These are phyloP conservation scores for Sinhomidia bicolor DNA, from an alignment of 2,888 invertebrate genomes.

Conservation along the genomic window DNA sequence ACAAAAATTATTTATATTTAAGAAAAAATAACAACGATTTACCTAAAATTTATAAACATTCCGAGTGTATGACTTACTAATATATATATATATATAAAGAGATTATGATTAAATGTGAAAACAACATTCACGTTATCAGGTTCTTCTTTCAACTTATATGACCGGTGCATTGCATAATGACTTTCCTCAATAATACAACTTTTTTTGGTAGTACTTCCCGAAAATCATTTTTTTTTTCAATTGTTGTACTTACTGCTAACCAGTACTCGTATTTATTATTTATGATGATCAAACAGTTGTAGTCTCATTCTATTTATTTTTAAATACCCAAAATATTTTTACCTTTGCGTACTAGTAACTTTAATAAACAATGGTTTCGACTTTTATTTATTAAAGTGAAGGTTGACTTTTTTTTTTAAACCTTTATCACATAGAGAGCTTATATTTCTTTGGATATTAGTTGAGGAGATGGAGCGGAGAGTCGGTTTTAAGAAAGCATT, in stretches of 20 bases:
- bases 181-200: background rate
- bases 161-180: conserved; percentile 14
- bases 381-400: too few relatives aligned
- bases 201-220: conserved; percentile 7
- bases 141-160: background rate
- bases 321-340: background rate
- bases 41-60: background rate
- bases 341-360: too few relatives aligned
- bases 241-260: conserved; percentile 23
- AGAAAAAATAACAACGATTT: background rate
- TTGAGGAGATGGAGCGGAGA: background rate
- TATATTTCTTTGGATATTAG: conserved; percentile 13
- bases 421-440: background rate
- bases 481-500: background rate
- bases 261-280: conserved; percentile 26
- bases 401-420: background rate
- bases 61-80: background rate
- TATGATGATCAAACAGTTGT: conserved; percentile 2
- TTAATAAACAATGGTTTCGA: too few relatives aligned
- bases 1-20: too few relatives aligned
- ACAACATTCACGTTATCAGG: too few relatives aligned
- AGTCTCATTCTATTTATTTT: conserved; percentile 27
- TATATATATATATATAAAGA: background rate
- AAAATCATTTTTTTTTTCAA: background rate
- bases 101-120: background rate